Conservation (phyloP, 1,140 invertebrate species). For the Drosophila bifasciata region DNA sequence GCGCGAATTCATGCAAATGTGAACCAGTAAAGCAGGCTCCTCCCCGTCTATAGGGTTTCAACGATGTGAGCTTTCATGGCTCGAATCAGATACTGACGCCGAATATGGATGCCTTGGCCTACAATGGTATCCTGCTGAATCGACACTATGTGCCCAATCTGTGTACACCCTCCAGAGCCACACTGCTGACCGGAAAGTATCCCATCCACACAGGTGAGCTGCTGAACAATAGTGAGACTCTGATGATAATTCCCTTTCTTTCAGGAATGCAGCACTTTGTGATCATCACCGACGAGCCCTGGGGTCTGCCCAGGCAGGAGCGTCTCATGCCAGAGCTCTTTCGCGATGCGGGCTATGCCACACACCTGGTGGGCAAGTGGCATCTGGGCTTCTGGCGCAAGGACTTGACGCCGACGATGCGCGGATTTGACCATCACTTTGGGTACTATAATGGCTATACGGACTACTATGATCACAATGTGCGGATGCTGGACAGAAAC, state of each 20-base stretch:
- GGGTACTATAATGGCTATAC: constrained; percentile 93
- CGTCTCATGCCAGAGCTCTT: constrained; percentile 91
- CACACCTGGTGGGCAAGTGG: constrained; percentile 95
- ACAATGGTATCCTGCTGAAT: constrained; percentile 91
- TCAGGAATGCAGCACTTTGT: constrained; percentile 92
- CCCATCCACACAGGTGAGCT: constrained; percentile 90
- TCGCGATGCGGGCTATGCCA: constrained; percentile 90
- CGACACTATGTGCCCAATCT: constrained; percentile 90
- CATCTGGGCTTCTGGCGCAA: constrained; percentile 91
- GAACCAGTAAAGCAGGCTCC: too few species aligned
- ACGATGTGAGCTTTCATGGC: constrained; percentile 95
- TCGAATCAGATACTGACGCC: constrained; percentile 93
- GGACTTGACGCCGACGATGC: constrained; percentile 89
- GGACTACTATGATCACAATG: constrained; percentile 92
- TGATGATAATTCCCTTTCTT: background rate
- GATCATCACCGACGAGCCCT: constrained; percentile 89
- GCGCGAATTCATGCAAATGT: too few species aligned
- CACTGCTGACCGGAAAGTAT: constrained; percentile 93
- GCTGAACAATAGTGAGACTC: too few species aligned
- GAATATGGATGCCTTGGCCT: constrained; percentile 93
- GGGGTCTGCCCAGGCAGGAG: constrained; percentile 89
- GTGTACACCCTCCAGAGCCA: constrained; percentile 91
- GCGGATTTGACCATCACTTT: constrained; percentile 93
- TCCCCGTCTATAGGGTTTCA: constrained; percentile 88
- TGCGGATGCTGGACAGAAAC: constrained; percentile 84